Base-by-base conservation (phyloP, 1,140 invertebrate genomes). In the Zaprionus gabonicus region DNA sequence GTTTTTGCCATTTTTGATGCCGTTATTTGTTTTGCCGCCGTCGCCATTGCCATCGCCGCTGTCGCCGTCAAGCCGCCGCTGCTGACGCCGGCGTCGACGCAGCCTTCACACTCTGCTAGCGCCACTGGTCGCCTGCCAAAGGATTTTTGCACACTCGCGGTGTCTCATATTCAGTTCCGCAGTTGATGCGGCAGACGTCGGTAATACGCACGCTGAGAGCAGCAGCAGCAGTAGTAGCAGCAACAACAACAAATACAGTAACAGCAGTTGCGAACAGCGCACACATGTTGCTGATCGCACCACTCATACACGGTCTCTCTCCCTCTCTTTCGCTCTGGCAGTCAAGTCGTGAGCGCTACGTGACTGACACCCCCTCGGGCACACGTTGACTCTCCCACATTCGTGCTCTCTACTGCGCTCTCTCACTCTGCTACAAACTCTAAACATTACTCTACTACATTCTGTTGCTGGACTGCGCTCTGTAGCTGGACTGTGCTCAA, bases 1-100 rank as follows among this genome's bases (percentile, higher is more conserved):
- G 72, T 81, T 88, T 46, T 86, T 84, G 81, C 34, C 78, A 49
- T 34, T 73, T 70, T 65, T 70, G 81, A 90, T 77, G 81, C 73
- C 77, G 81, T 85, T 90, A 85, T 90, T 90, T 90, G 86, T 90
- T 90, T 90, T 85, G 85, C 90, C 85, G 81, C 31, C 31, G 31
- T 85, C 84, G 69, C 63, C 84, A 85, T 88, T 81, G 84, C 46
- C 76, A 31, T 9, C 28, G 28, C 84, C 83, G 69, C 63, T 90
- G 85, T 88, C 84, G 84, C 46, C 76, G 71, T 55, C 66, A 53
- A 69, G 57, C 71, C 57, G 65, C 71, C 72, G 64, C 20, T 71
- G 79, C 63, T 49, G 72, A 20, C 56, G 75, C 20, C 17, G 68
- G 31, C 65, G 53, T 57, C 62, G 74, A 51, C 82, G 75, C 65